Evolutionary conservation across 53 echinoderm and acorn worm genomes (phyloP).

Genomic region (Mesocentrotus franciscanus): DNA sequence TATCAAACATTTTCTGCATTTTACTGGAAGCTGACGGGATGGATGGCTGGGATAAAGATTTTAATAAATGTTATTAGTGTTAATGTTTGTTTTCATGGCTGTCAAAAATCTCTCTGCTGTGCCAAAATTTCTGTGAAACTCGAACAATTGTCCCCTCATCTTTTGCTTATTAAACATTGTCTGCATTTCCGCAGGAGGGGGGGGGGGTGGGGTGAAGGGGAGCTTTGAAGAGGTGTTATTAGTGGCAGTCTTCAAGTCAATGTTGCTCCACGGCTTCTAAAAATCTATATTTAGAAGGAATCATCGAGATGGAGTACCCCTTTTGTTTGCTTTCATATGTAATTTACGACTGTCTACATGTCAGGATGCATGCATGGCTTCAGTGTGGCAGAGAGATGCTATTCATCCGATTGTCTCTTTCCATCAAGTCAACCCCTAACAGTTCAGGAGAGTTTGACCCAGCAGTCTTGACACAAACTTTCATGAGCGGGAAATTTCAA

Average conservation of each 20-base stretch:
- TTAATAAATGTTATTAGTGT: no score
- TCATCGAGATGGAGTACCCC: neutral
- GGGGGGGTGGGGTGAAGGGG: neutral
- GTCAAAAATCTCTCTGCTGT: no score
- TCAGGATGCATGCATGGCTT: slow-evolving; percentile 23
- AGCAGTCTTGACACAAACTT: neutral
- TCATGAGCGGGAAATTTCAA: neutral
- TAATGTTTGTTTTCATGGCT: no score
- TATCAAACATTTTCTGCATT: neutral
- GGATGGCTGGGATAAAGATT: no score
- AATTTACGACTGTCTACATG: slow-evolving; percentile 56
- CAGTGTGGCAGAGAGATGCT: neutral
- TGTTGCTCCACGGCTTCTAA: neutral
- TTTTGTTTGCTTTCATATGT: slow-evolving; percentile 42
- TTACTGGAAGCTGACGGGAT: neutral
- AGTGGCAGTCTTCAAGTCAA: slow-evolving; percentile 24
- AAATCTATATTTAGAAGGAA: slow-evolving; percentile 53
- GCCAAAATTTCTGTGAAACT: no score
- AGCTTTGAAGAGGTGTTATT: slow-evolving; percentile 6
- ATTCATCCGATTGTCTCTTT: neutral
- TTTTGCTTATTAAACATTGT: neutral
- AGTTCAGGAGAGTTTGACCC: slow-evolving; percentile 42
- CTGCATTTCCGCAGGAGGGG: neutral
- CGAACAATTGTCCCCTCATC: no score
- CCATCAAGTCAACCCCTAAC: neutral